Percentiles rank a stretch among this genome's conserved stretches.
Conservation (phyloP, 2,888 invertebrate species). For the Pterostichus madidus region DNA sequence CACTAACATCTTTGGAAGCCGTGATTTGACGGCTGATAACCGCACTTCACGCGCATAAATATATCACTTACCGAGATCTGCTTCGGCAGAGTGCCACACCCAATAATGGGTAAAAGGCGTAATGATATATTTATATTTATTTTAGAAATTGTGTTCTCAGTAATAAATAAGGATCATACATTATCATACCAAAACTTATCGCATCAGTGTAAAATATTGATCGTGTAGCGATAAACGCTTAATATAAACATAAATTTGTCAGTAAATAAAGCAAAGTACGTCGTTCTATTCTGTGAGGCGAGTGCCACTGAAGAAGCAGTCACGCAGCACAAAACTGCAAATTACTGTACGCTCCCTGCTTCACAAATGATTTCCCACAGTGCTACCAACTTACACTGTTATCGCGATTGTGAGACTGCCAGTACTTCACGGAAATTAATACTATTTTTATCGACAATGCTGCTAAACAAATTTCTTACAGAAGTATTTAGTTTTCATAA, state of each 20-base stretch:
- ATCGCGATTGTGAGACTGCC: slow-evolving; percentile 1
- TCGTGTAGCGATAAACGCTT: slow-evolving; percentile 58
- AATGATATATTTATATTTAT: too few relatives aligned
- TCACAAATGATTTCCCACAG: slow-evolving; percentile 55
- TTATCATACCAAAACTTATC: slow-evolving; percentile 30
- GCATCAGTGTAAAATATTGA: slow-evolving; percentile 55
- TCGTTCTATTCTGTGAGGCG: slow-evolving; percentile 23
- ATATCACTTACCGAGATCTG: too few relatives aligned
- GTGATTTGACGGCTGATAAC: too few relatives aligned
- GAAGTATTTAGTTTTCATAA: too few relatives aligned
- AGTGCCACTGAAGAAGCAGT: slow-evolving; percentile 50
- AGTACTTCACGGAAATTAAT: neutral
- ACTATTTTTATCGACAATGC: neutral
- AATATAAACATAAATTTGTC: slow-evolving; percentile 59
- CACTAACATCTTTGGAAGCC: too few relatives aligned
- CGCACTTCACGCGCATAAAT: too few relatives aligned
- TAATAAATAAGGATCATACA: neutral
- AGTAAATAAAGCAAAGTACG: slow-evolving; percentile 47
- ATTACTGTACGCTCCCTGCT: slow-evolving; percentile 48
- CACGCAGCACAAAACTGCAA: slow-evolving; percentile 54
- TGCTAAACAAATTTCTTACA: too few relatives aligned
- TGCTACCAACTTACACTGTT: slow-evolving; percentile 4
- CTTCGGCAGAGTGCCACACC: too few relatives aligned
- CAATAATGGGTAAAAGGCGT: too few relatives aligned
- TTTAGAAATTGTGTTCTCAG: slow-evolving; percentile 24